These are phyloP conservation scores for Drosophila navojoa DNA, from an alignment of 1,140 invertebrate species.

Conservation along the genomic window DNA sequence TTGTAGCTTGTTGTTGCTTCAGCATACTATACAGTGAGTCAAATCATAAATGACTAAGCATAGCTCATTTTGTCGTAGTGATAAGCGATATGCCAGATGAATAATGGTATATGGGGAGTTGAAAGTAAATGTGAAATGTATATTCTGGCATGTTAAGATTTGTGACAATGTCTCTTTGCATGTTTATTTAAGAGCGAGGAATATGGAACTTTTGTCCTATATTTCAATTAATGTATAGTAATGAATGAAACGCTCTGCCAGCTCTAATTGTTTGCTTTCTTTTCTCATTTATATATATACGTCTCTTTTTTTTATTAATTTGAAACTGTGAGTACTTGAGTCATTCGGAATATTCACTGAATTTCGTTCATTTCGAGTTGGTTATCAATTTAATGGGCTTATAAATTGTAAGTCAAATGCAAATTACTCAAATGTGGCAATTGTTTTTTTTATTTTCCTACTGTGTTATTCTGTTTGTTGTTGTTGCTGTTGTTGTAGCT, in stretches of 20 bases:
- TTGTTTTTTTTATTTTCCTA: conserved; percentile 24
- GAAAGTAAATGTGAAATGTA: no score
- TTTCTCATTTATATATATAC: background rate
- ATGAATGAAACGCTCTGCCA: no score
- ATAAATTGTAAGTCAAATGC: conserved; percentile 18
- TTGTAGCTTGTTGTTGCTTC: background rate
- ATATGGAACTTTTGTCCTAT: no score
- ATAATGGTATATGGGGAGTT: no score
- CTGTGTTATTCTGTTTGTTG: background rate
- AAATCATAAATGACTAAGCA: conserved; percentile 25
- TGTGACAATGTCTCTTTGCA: no score
- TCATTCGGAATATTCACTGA: background rate
- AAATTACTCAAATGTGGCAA: conserved; percentile 37
- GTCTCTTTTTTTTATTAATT: background rate
- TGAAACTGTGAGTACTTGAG: background rate
- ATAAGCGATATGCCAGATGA: no score
- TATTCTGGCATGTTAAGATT: no score
- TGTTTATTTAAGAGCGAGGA: no score
- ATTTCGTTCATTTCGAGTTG: background rate
- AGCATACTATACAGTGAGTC: background rate
- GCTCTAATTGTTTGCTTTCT: no score
- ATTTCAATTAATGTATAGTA: no score
- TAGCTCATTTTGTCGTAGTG: background rate
- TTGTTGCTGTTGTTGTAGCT: conserved; percentile 30
- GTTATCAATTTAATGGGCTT: conserved; percentile 5